Evolutionary conservation across 2,888 invertebrate species (phyloP).

Genomic region (Apamea monoglypha): DNA sequence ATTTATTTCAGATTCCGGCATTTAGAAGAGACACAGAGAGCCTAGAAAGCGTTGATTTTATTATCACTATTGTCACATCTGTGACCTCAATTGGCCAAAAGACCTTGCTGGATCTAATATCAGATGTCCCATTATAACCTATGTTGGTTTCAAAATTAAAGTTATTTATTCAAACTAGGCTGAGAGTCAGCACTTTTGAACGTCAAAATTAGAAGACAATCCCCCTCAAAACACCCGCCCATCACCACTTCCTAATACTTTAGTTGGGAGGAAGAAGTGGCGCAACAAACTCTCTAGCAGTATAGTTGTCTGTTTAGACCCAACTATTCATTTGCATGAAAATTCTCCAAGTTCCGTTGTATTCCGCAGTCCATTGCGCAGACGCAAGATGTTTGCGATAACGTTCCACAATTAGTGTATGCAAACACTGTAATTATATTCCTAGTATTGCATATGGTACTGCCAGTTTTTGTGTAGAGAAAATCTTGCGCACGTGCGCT

Average conservation of each 20-base stretch:
- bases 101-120: background rate
- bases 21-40: background rate
- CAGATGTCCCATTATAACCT: no score
- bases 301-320: background rate
- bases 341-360: constrained; percentile 36
- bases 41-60: background rate
- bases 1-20: background rate
- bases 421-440: constrained; percentile 76
- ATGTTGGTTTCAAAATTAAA: no score
- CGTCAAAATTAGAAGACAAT: background rate
- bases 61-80: background rate
- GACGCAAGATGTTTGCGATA: constrained; percentile 56
- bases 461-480: constrained; percentile 75
- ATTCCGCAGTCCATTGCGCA: constrained; percentile 61
- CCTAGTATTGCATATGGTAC: constrained; percentile 72
- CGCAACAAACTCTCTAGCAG: background rate
- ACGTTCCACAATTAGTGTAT: constrained; percentile 70
- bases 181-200: no score
- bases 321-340: constrained; percentile 23
- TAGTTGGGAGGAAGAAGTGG: background rate
- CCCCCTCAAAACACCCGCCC: background rate
- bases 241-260: background rate
- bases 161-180: no score
- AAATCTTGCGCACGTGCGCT: constrained; percentile 73
- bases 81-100: background rate